Conservation (phyloP, 1,140 invertebrate genomes). For the Riptortus pedestris region DNA sequence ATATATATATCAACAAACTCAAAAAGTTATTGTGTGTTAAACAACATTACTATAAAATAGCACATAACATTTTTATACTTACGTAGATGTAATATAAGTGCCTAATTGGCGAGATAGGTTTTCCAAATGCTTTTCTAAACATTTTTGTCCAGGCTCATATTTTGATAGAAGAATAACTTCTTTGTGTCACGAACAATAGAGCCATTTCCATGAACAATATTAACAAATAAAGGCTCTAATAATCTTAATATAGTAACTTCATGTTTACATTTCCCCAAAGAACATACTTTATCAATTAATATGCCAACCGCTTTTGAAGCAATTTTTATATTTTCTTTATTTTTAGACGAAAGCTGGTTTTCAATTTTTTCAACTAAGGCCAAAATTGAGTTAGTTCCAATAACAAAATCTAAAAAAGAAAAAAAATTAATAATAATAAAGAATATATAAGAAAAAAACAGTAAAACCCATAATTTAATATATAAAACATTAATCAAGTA, state of each 20-base stretch:
- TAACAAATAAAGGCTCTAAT: neutral
- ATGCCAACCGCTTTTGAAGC: neutral
- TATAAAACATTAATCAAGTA: too few species aligned
- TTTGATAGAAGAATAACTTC: neutral
- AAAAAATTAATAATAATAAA: neutral
- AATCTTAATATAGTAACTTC: neutral
- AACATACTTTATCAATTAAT: neutral
- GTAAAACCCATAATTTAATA: too few species aligned
- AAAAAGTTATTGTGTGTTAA: too few species aligned
- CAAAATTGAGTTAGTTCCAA: conserved; percentile 1
- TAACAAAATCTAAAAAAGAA: conserved; percentile 14
- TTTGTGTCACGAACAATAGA: conserved; percentile 1
- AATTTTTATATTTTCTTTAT: neutral
- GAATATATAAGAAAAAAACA: neutral
- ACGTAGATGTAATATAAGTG: neutral
- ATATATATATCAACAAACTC: too few species aligned
- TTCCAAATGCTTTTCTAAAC: neutral
- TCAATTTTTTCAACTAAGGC: conserved; percentile 2
- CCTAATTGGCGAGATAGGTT: neutral
- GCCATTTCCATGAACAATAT: neutral
- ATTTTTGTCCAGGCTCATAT: neutral
- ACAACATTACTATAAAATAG: neutral
- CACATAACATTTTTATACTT: neutral
- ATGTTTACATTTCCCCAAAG: neutral
- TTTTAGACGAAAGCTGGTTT: neutral